Evolutionary conservation across 2,113 vertebrate species (phyloP).

Genomic region (Girardinichthys multiradiatus): DNA sequence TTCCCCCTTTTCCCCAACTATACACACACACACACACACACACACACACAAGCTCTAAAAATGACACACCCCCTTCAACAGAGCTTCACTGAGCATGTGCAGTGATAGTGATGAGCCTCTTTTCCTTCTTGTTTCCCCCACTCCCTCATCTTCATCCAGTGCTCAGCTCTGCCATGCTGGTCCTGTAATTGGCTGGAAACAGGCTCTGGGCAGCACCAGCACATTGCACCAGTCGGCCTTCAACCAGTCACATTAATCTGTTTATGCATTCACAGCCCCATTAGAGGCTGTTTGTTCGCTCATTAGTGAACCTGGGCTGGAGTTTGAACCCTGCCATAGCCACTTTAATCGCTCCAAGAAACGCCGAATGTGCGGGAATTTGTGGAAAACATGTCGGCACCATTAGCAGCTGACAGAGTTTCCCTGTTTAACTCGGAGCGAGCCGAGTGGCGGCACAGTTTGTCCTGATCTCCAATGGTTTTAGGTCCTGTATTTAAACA

Average conservation of each 20-base stretch:
- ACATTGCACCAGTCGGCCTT: conserved; percentile 51
- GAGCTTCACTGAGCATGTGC: conserved; percentile 60
- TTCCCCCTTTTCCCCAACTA: not conserved
- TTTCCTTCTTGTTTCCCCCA: not conserved
- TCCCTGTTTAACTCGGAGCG: not conserved
- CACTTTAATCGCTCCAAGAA: conserved; percentile 23
- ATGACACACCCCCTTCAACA: conserved; percentile 49
- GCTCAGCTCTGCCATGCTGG: conserved; percentile 44
- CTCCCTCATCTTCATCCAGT: conserved; percentile 18
- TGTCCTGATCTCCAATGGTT: conserved; percentile 9
- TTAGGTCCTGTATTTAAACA: conserved; percentile 14
- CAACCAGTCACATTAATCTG: conserved; percentile 50
- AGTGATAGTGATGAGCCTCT: conserved; percentile 28
- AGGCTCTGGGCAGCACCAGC: conserved; percentile 43
- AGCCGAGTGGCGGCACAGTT: conserved; percentile 14
- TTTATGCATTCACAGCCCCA: conserved; percentile 50
- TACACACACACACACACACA: conserved; percentile 11
- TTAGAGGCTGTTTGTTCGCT: conserved; percentile 55
- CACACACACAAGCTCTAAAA: conserved; percentile 15
- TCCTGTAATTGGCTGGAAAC: conserved; percentile 62
- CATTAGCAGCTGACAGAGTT: conserved; percentile 4
- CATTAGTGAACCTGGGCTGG: conserved; percentile 40
- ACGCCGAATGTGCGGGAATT: conserved; percentile 10
- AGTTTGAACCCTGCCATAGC: conserved; percentile 50
- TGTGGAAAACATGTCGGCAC: not conserved